Percentiles rank a stretch among this genome's conserved stretches.
These are phyloP conservation scores for Paelopatides confundens DNA, from an alignment of 53 echinoderm and acorn worm species.

Conservation along the genomic window DNA sequence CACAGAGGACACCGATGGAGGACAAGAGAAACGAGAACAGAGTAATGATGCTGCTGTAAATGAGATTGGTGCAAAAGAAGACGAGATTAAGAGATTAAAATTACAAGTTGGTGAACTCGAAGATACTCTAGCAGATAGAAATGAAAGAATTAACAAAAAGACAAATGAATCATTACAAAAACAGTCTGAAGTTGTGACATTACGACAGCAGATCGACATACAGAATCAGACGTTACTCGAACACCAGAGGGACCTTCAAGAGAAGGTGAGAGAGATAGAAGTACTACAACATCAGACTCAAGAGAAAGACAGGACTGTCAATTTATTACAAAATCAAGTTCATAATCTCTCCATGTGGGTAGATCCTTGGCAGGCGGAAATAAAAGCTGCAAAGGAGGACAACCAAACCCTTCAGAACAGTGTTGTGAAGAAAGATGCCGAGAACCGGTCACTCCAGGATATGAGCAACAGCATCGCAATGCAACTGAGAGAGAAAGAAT, in stretches of 20 bases:
- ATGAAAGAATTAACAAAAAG: conserved; percentile 43
- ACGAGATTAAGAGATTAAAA: conserved; percentile 42
- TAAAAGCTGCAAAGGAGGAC: conserved; percentile 60
- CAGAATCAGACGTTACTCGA: conserved; percentile 82
- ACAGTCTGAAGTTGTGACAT: conserved; percentile 69
- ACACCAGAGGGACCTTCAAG: conserved; percentile 69
- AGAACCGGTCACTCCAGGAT: conserved; percentile 84
- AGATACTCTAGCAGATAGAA: conserved; percentile 19
- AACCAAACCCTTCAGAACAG: conserved; percentile 73
- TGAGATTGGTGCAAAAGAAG: conserved; percentile 24
- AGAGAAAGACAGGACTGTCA: conserved; percentile 53
- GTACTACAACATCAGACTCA: conserved; percentile 54
- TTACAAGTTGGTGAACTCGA: conserved; percentile 45
- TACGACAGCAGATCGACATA: conserved; percentile 83
- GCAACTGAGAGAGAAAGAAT: conserved; percentile 88
- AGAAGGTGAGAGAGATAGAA: conserved; percentile 63
- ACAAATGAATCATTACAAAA: conserved; percentile 47
- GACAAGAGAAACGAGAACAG: neutral
- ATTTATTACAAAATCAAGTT: conserved; percentile 57
- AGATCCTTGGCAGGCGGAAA: conserved; percentile 65
- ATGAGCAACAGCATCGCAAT: conserved; percentile 72
- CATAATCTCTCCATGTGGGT: conserved; percentile 63
- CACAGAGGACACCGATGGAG: neutral
- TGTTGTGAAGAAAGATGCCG: conserved; percentile 86
- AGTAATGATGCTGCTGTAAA: neutral